Conservation (phyloP, 2,797 vertebrate species). For the Brachyrhaphis roseni region DNA sequence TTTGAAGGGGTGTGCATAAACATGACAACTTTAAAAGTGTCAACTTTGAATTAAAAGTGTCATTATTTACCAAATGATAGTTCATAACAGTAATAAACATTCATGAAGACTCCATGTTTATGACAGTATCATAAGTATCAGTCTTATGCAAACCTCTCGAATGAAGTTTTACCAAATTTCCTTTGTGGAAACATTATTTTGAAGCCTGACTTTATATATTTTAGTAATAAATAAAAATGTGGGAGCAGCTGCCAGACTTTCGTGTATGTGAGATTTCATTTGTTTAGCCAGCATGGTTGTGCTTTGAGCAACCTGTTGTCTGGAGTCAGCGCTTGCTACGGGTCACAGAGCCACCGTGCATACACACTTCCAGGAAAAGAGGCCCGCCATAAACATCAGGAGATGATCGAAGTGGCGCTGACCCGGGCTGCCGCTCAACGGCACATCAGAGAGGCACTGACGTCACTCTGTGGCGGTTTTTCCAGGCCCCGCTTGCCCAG, state of each 20-base stretch:
- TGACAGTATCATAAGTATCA: too few relatives aligned
- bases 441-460: conserved; percentile 64
- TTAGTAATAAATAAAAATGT: background rate
- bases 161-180: too few relatives aligned
- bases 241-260: conserved; percentile 26
- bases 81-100: too few relatives aligned
- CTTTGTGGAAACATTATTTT: background rate
- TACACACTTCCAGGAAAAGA: conserved; percentile 73
- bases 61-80: too few relatives aligned
- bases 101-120: too few relatives aligned
- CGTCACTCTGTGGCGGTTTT: conserved; percentile 61
- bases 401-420: conserved; percentile 39
- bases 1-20: too few relatives aligned
- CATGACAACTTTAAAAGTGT: too few relatives aligned
- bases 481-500: conserved; percentile 59
- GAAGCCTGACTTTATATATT: background rate
- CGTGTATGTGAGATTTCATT: conserved; percentile 53
- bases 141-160: too few relatives aligned
- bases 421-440: conserved; percentile 47
- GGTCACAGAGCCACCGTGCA: conserved; percentile 70
- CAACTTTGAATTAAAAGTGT: too few relatives aligned
- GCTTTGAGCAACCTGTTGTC: conserved; percentile 51
- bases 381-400: conserved; percentile 33
- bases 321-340: conserved; percentile 40
- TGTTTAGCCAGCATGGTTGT: conserved; percentile 65